Evolutionary conservation across 2,797 vertebrate genomes (phyloP), one percentile per base, ranked within the genome.

Genomic region (Falco concolor): DNA sequence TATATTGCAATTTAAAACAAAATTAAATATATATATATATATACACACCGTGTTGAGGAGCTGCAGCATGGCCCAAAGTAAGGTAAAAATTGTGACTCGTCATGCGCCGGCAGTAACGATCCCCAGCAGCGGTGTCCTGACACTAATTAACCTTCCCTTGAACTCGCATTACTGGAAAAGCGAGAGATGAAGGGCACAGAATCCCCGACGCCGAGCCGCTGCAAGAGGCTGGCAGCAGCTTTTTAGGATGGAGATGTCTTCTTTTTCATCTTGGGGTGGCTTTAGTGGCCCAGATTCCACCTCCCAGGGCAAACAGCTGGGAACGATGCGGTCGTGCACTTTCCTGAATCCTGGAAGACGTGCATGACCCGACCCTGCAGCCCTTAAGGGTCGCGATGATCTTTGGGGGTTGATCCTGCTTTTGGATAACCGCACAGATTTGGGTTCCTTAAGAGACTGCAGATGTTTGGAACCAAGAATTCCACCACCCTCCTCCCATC

Each of bases 151-250:
- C 60, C 70, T 75, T 15, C 13, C 13, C 2, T 5, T 21, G 60
- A 56, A 64, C 60, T 56, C 12, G 0, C 40, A 6, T 20, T 40
- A 17, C 11, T 13, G 18, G 10, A 21, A 34, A 42, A 25, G 36
- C 30, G 17, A 28, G 60, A 47, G 82, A 24, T 30, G 24, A 65
- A 57, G 44, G 34, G 70, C 36, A 34, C 30, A 57, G 49, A 65
- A 34, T 19, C 34, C 34, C 16, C 1, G 1, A 16, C 4, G 34
- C 16, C 10, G 7, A n/a, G 34, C 23, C 6, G 0, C 40, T 19
- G 53, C 60, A 24, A 44, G 70, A 49, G 22, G 20, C 44, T 24
- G 15, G 22, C 1, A 3, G 36, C 36, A 20, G 34, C n/a, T 36
- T 42, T 50, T 75, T 42, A 42, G 52, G n/a, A 20, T 25, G 24